Conservation (phyloP, 2,888 invertebrate genomes). For the Athrips mouffetella region DNA sequence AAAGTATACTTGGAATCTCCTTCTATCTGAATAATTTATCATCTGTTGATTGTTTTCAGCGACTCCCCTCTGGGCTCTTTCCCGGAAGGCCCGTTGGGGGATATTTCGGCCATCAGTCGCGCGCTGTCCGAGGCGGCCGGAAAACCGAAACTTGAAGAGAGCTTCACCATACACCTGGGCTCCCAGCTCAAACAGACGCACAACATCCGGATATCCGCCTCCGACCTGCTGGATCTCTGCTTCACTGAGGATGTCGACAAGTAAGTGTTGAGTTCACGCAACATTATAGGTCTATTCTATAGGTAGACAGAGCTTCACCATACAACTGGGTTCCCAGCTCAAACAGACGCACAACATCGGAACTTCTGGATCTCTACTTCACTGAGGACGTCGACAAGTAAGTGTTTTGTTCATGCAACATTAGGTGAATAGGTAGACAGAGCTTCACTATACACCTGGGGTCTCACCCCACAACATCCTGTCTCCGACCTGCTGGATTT, state of each 20-base stretch:
- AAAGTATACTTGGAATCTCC: too few species aligned
- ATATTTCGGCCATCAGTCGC: background rate
- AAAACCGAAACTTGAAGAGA: conserved; percentile 86
- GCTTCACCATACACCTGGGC: conserved; percentile 98
- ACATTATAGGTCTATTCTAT: too few species aligned
- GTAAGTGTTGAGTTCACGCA: conserved; percentile 28
- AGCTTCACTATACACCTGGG: too few species aligned
- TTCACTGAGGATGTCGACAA: conserved; percentile 40
- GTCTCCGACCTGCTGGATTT: too few species aligned
- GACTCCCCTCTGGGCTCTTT: conserved; percentile 62
- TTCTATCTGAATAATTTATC: too few species aligned
- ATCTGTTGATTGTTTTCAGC: conserved; percentile 40
- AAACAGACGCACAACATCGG: conserved; percentile 98
- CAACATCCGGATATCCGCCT: conserved; percentile 94
- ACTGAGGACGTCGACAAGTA: conserved; percentile 46
- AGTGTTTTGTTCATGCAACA: too few species aligned
- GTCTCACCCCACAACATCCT: too few species aligned
- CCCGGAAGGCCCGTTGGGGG: conserved; percentile 20
- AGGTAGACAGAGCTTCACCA: conserved; percentile 99
- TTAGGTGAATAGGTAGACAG: too few species aligned
- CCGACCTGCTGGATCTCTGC: conserved; percentile 82
- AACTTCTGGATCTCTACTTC: conserved; percentile 79
- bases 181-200: conserved; percentile 99
- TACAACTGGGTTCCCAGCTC: conserved; percentile 97
- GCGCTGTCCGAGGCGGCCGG: background rate